These are phyloP conservation scores for Volucella bombylans DNA, from an alignment of 2,888 invertebrate species.

Conservation along the genomic window DNA sequence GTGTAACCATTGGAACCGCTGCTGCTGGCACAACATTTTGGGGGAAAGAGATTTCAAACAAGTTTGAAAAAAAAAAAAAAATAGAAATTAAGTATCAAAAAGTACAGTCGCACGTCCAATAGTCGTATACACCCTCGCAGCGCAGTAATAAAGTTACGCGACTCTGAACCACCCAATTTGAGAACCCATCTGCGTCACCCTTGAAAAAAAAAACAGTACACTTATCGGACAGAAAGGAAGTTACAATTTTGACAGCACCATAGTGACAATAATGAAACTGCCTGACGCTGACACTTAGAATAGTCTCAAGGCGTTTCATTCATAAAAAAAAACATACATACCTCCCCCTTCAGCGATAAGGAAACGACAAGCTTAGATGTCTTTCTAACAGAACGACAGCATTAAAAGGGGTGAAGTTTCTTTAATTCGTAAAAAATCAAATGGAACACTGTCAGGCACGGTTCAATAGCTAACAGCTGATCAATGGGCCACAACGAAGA, in stretches of 20 bases:
- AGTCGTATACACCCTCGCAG: conserved; percentile 6
- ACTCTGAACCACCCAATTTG: background rate
- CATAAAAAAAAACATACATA: conserved; percentile 19
- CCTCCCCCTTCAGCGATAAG: background rate
- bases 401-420: conserved; percentile 44
- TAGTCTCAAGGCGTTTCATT: conserved; percentile 57
- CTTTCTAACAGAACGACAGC: background rate
- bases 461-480: conserved; percentile 62
- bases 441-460: conserved; percentile 44
- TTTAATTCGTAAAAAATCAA: conserved; percentile 53
- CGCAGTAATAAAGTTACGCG: background rate
- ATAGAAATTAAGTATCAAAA: conserved; percentile 52
- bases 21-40: conserved; percentile 14
- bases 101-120: conserved; percentile 57
- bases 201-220: conserved; percentile 39
- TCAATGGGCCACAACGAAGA: conserved; percentile 34
- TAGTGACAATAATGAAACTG: conserved; percentile 57
- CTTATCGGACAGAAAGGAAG: conserved; percentile 32
- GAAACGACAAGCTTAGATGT: background rate
- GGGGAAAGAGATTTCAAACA: no score
- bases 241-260: conserved; percentile 23
- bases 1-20: conserved; percentile 23
- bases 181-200: conserved; percentile 27
- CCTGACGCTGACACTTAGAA: conserved; percentile 54
- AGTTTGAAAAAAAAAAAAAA: conserved; percentile 17